Percentiles rank a stretch among this genome's conserved stretches.
Conservation (phyloP, 2,888 invertebrate species). For the Formica aserva region DNA sequence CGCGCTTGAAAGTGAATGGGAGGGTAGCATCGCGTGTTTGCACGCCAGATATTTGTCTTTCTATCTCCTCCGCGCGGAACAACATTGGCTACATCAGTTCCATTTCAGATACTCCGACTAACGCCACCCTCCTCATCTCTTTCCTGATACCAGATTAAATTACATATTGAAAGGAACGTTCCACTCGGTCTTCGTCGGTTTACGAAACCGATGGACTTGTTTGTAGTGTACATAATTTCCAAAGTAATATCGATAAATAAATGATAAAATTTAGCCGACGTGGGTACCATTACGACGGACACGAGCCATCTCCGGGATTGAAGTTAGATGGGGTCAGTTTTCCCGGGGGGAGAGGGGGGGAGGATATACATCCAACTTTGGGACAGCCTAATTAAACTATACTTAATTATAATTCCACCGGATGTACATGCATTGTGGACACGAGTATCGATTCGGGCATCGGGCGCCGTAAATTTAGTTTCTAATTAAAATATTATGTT, state of each 20-base stretch:
- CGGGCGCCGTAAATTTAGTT: conserved; percentile 9
- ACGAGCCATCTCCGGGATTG: conserved; percentile 53
- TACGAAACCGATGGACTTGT: neutral
- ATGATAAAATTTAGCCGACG: conserved; percentile 52
- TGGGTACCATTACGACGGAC: conserved; percentile 61
- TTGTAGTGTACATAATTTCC: conserved; percentile 33
- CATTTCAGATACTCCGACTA: conserved; percentile 1
- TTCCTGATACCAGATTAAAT: neutral
- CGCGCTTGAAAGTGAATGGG: conserved; percentile 46
- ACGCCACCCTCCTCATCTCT: neutral
- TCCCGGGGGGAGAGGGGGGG: conserved; percentile 43
- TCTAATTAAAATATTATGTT: conserved; percentile 19
- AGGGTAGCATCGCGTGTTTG: conserved; percentile 28
- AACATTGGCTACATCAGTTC: conserved; percentile 7
- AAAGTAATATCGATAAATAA: conserved; percentile 62
- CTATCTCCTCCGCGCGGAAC: neutral
- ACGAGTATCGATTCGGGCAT: conserved; percentile 12
- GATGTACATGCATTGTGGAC: neutral
- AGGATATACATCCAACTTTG: conserved; percentile 65
- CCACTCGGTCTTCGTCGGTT: neutral
- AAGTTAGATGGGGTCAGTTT: conserved; percentile 72
- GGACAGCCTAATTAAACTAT: conserved; percentile 63
- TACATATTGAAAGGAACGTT: neutral
- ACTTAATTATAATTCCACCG: conserved; percentile 62
- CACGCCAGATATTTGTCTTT: conserved; percentile 48